These are phyloP conservation scores for Platycnemis pennipes DNA, from an alignment of 2,888 invertebrate species.

Conservation along the genomic window DNA sequence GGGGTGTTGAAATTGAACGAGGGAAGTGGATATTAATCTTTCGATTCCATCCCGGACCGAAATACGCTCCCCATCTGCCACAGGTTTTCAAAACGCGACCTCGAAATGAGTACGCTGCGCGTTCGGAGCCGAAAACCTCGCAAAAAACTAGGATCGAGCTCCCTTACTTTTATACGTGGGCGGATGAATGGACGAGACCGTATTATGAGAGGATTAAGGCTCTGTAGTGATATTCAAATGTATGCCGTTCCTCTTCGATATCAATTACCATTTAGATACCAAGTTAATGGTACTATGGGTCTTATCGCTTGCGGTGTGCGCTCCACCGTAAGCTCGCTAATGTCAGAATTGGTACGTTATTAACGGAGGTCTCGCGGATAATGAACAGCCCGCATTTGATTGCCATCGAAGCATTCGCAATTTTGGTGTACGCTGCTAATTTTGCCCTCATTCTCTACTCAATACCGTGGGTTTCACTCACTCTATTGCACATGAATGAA, in stretches of 20 bases:
- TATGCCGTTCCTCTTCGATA: neutral
- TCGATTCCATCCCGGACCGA: neutral
- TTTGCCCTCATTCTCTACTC: neutral
- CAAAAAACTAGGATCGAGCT: neutral
- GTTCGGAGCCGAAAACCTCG: neutral
- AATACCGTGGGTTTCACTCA: no score
- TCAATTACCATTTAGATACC: slow-evolving; percentile 14
- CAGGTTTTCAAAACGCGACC: neutral
- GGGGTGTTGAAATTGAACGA: neutral
- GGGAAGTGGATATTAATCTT: neutral
- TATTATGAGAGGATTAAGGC: neutral
- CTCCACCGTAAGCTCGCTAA: neutral
- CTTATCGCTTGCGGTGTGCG: neutral
- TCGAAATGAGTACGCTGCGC: neutral
- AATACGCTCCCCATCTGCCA: neutral
- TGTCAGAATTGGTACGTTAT: neutral
- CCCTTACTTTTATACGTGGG: neutral
- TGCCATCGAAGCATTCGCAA: neutral
- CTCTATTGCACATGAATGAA: neutral
- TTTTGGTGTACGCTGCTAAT: neutral
- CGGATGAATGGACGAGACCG: neutral
- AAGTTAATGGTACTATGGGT: neutral
- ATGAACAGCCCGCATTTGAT: neutral
- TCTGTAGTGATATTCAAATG: slow-evolving; percentile 3
- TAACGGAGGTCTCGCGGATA: neutral